phyloP scores from a whole-genome alignment of 2,888 invertebrate genomes.

The Protonemura montana region DNA sequence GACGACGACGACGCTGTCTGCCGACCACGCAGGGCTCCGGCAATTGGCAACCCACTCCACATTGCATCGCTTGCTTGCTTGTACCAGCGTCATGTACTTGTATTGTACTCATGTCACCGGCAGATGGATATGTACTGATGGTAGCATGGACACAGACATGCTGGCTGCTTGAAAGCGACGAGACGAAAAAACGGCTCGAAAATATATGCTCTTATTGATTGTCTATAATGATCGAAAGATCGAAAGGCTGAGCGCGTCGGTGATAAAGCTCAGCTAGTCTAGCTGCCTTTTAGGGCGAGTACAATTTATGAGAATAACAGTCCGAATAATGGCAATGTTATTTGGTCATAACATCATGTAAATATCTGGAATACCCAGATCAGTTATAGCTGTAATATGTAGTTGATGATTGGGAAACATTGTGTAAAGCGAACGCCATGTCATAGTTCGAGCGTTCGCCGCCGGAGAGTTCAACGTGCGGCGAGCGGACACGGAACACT shows the following conservation, averaged over 20 bases:
- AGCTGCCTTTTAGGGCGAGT: background rate
- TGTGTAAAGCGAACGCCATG: background rate
- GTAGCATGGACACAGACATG: conserved; percentile 12
- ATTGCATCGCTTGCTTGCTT: background rate
- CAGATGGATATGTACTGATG: conserved; percentile 4
- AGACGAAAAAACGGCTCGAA: background rate
- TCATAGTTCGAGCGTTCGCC: background rate
- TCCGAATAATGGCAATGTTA: background rate
- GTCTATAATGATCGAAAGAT: background rate
- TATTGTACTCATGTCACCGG: background rate
- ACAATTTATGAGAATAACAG: background rate
- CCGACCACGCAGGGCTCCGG: background rate
- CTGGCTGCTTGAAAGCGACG: background rate
- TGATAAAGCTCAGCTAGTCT: background rate
- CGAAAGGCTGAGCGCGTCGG: background rate
- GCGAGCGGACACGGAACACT: background rate
- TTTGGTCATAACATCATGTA: conserved; percentile 12
- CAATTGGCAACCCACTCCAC: conserved; percentile 7
- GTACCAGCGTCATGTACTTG: background rate
- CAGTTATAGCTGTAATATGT: background rate
- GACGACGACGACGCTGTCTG: background rate
- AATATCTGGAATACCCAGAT: background rate
- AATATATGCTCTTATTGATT: conserved; percentile 12
- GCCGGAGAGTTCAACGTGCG: background rate
- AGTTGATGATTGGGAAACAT: background rate